Percentiles rank a stretch among this genome's conserved stretches.
phyloP scores from a whole-genome alignment of 2,888 invertebrate species.

The Drosophila meridiana region DNA sequence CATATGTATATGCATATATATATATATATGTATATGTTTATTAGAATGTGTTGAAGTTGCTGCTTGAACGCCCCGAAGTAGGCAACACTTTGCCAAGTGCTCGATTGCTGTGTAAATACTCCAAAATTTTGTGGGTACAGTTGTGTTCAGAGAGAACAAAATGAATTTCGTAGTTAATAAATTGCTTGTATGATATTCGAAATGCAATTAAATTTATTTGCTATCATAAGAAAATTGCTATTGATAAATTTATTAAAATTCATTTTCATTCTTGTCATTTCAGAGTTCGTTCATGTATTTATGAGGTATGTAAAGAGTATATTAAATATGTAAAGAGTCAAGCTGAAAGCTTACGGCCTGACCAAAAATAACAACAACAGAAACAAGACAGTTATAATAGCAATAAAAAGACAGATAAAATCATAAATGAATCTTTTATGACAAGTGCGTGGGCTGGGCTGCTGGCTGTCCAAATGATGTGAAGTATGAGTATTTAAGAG shows the following conservation, averaged over 20 bases:
- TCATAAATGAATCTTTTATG: slow-evolving; percentile 76
- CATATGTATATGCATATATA: slow-evolving; percentile 15
- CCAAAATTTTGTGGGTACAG: slow-evolving; percentile 44
- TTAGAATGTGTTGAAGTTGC: slow-evolving; percentile 65
- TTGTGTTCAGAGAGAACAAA: neutral
- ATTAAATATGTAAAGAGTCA: slow-evolving; percentile 23
- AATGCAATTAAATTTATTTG: slow-evolving; percentile 10
- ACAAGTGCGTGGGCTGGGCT: slow-evolving; percentile 72
- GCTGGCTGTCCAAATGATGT: slow-evolving; percentile 55
- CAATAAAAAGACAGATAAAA: slow-evolving; percentile 48
- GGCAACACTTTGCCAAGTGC: slow-evolving; percentile 65
- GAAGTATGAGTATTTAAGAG: neutral
- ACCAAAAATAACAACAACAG: slow-evolving; percentile 18
- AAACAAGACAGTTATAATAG: slow-evolving; percentile 10
- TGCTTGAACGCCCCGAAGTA: slow-evolving; percentile 73
- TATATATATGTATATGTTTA: slow-evolving; percentile 53
- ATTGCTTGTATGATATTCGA: neutral
- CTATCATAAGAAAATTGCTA: neutral
- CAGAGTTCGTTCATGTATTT: slow-evolving; percentile 70
- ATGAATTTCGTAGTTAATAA: neutral
- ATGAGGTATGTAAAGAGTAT: slow-evolving; percentile 65
- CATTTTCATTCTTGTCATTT: slow-evolving; percentile 28
- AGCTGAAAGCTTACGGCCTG: slow-evolving; percentile 63
- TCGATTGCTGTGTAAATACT: slow-evolving; percentile 26
- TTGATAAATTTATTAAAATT: slow-evolving; percentile 14